phyloP scores from a whole-genome alignment of 2,888 invertebrate genomes.

The Microchrysa polita region DNA sequence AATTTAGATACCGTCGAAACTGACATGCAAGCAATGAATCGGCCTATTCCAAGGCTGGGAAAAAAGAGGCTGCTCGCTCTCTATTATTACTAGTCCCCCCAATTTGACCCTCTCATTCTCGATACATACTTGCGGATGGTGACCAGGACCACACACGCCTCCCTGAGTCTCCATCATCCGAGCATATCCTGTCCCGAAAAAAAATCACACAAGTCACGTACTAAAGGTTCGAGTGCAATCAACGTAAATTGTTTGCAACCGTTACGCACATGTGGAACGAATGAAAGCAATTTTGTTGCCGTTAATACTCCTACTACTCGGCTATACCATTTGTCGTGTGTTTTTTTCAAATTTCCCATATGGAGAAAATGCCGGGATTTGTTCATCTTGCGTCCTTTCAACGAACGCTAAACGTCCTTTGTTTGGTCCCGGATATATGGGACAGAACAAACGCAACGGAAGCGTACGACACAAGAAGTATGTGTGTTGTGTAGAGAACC shows the following conservation, averaged over 20 bases:
- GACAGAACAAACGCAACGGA: background rate
- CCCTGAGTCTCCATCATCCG: background rate
- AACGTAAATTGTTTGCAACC: constrained; percentile 45
- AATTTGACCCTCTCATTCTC: background rate
- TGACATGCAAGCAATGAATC: background rate
- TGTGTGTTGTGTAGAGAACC: too few relatives aligned
- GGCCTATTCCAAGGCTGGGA: background rate
- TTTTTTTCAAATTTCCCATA: too few relatives aligned
- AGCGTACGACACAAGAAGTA: background rate
- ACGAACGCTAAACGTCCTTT: background rate
- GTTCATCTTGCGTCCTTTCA: background rate
- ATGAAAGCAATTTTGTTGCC: constrained; percentile 41
- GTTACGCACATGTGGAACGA: constrained; percentile 45
- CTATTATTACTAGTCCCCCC: constrained; percentile 6
- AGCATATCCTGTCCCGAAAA: background rate
- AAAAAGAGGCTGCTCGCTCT: background rate
- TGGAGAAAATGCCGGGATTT: constrained; percentile 9
- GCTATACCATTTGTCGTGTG: background rate
- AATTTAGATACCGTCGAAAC: constrained; percentile 11
- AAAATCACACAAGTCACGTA: constrained; percentile 44
- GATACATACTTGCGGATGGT: background rate
- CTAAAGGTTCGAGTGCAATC: constrained; percentile 36
- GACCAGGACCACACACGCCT: background rate
- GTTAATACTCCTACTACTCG: constrained; percentile 13
- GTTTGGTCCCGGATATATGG: background rate